These are phyloP conservation scores for Oncorhynchus gorbuscha DNA, from an alignment of 2,113 vertebrate species.

Conservation along the genomic window DNA sequence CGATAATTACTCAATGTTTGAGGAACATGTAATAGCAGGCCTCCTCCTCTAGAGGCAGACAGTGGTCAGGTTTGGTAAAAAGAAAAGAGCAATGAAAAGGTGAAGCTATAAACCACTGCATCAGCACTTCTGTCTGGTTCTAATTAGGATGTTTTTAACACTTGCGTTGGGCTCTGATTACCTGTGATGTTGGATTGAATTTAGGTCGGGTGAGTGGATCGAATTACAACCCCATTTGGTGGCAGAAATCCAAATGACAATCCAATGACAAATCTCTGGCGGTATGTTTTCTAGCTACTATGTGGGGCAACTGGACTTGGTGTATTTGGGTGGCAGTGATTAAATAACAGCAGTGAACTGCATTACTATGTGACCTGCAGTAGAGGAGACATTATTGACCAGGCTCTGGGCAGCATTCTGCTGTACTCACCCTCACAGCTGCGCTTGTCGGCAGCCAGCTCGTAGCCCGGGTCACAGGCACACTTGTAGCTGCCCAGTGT, in stretches of 20 bases:
- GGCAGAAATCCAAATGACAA: conserved; percentile 3
- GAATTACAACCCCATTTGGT: too few species aligned
- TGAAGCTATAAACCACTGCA: too few species aligned
- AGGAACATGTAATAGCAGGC: not conserved
- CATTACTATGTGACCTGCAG: conserved; percentile 33
- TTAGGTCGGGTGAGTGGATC: too few species aligned
- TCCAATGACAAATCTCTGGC: not conserved
- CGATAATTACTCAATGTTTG: not conserved
- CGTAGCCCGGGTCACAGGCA: conserved; percentile 93
- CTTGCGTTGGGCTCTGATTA: too few species aligned
- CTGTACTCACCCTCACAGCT: conserved; percentile 88
- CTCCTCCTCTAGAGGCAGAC: too few species aligned
- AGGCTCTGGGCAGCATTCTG: conserved; percentile 30
- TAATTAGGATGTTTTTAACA: too few species aligned
- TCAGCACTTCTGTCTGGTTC: too few species aligned
- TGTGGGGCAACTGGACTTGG: conserved; percentile 27
- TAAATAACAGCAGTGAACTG: conserved; percentile 14
- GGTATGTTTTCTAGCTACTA: conserved; percentile 23
- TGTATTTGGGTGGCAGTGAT: conserved; percentile 40
- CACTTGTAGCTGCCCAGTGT: conserved; percentile 97
- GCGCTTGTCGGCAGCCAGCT: conserved; percentile 92
- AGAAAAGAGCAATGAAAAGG: too few species aligned
- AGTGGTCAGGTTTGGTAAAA: too few species aligned
- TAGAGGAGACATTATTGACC: conserved; percentile 25
- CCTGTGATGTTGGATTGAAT: too few species aligned